These are phyloP conservation scores for Drosophila kanekoi DNA, from an alignment of 2,888 invertebrate genomes.

Conservation along the genomic window DNA sequence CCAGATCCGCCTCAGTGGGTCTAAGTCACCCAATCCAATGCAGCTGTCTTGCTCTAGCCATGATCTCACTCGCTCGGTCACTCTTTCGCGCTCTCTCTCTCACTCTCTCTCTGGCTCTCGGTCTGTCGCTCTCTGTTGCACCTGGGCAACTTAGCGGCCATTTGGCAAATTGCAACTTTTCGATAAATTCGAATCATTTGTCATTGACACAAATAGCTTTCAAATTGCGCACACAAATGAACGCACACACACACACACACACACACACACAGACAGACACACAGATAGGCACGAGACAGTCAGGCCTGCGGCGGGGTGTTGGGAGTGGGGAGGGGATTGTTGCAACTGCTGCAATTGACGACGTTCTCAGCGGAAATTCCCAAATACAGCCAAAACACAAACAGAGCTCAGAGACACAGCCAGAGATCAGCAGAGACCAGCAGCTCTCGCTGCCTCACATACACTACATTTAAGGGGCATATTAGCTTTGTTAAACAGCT, in stretches of 20 bases:
- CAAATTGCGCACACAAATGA: conserved; percentile 72
- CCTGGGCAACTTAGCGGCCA: conserved; percentile 51
- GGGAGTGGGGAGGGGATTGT: conserved; percentile 33
- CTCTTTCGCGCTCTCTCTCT: neutral
- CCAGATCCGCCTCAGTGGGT: conserved; percentile 69
- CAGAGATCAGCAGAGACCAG: conserved; percentile 46
- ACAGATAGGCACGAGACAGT: conserved; percentile 10
- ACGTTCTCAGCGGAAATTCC: conserved; percentile 70
- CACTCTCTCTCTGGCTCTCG: conserved; percentile 1
- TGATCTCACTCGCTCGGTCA: conserved; percentile 7
- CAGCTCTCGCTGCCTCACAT: conserved; percentile 25
- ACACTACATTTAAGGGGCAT: conserved; percentile 4
- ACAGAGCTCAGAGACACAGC: conserved; percentile 35
- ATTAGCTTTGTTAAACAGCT: conserved; percentile 2
- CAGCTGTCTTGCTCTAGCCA: conserved; percentile 12
- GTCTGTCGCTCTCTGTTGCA: conserved; percentile 38
- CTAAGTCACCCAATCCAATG: conserved; percentile 28
- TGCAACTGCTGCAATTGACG: conserved; percentile 61
- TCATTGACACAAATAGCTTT: conserved; percentile 81
- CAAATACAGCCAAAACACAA: conserved; percentile 50
- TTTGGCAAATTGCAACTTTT: conserved; percentile 79
- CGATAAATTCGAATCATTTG: conserved; percentile 80
- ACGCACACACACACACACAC: conserved; percentile 25
- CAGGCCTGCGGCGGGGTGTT: neutral
- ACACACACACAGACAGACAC: conserved; percentile 14